Evolutionary conservation across 2,797 vertebrate species (phyloP).

Genomic region (Peromyscus melanophrys): DNA sequence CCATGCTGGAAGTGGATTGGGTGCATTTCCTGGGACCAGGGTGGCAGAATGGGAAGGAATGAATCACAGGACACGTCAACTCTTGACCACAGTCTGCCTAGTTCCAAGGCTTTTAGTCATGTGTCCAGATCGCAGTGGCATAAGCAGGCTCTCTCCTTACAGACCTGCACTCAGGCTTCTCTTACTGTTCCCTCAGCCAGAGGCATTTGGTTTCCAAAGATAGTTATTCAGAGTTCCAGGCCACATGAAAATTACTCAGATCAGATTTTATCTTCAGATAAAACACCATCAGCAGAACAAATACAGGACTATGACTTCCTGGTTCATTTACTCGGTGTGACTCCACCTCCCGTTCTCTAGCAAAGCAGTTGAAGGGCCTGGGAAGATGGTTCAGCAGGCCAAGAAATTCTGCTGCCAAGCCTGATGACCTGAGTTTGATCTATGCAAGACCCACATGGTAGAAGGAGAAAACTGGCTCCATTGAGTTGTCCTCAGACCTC

Average conservation of each 20-base stretch:
- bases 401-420: not conserved
- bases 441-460: not conserved
- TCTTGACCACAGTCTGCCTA: not conserved
- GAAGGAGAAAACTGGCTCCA: not conserved
- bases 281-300: conserved; percentile 32
- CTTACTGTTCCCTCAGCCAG: not conserved
- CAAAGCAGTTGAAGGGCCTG: conserved; percentile 2
- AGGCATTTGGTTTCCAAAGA: conserved; percentile 55
- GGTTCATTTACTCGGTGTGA: not conserved
- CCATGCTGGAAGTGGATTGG: conserved; percentile 49
- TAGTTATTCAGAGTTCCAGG: conserved; percentile 49
- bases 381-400: not conserved
- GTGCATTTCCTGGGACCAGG: conserved; percentile 23
- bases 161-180: not conserved
- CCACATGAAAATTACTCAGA: conserved; percentile 30
- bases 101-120: conserved; percentile 31
- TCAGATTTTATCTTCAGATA: not conserved
- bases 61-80: not conserved
- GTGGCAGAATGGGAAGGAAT: not conserved
- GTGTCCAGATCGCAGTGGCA: not conserved
- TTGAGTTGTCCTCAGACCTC: not conserved
- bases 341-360: conserved; percentile 15
- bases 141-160: not conserved
- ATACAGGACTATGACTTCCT: not conserved
- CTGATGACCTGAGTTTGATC: not conserved